Evolutionary conservation across 2,797 vertebrate species (phyloP).

Genomic region (Hemitrygon akajei): DNA sequence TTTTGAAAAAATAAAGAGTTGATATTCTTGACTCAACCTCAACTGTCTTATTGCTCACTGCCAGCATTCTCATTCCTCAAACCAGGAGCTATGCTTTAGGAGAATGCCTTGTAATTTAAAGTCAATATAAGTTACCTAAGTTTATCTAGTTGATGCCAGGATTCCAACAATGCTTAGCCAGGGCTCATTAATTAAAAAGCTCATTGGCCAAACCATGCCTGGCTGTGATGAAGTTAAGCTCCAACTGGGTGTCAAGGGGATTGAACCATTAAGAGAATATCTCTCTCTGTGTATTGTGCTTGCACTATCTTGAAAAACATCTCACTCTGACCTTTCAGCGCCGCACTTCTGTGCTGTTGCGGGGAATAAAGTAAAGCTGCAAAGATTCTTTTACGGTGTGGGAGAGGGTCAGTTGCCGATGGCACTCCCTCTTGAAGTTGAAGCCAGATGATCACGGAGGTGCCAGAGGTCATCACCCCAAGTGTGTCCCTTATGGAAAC

Average conservation of each 20-base stretch:
- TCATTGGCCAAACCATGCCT: not conserved
- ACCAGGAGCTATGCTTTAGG: not conserved
- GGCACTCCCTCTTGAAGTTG: not conserved
- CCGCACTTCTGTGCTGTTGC: not conserved
- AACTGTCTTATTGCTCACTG: not conserved
- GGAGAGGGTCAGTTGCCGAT: not conserved
- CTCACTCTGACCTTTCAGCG: not conserved
- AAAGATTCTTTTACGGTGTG: not conserved
- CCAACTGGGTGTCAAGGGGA: not conserved
- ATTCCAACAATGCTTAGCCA: not conserved
- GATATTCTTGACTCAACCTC: not conserved
- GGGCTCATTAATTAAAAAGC: not conserved
- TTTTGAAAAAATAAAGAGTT: not conserved
- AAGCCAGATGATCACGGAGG: too few relatives aligned
- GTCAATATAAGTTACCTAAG: not conserved
- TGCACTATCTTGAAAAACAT: not conserved
- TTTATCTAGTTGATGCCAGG: not conserved
- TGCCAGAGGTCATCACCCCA: not conserved
- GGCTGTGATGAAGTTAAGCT: not conserved
- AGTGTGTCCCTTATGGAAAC: not conserved
- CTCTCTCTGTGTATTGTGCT: not conserved
- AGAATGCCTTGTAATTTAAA: not conserved
- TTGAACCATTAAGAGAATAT: slow-evolving; percentile 10
- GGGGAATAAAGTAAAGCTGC: not conserved
- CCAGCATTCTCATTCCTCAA: not conserved